These are phyloP conservation scores for Cheirogaleus medius DNA, from an alignment of 2,113 vertebrate genomes.

Conservation along the genomic window DNA sequence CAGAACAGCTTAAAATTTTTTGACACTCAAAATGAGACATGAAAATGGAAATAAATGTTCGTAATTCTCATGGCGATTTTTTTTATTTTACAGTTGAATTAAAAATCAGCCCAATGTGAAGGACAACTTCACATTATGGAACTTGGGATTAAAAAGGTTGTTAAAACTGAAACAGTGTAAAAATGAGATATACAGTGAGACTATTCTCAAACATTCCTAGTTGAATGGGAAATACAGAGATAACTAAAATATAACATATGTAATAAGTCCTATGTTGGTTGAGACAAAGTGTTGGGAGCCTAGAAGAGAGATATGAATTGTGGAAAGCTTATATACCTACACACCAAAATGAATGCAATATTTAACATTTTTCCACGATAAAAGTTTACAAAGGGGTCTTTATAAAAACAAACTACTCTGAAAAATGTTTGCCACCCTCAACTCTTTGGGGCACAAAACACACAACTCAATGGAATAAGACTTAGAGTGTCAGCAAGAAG, in stretches of 20 bases:
- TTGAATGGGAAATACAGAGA: not conserved
- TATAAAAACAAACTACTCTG: conserved; percentile 44
- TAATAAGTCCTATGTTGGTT: not conserved
- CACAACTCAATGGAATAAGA: not conserved
- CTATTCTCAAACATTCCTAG: not conserved
- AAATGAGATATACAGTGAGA: not conserved
- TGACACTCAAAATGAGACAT: conserved; percentile 22
- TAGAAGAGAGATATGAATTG: not conserved
- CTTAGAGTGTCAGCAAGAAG: not conserved
- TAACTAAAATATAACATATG: not conserved
- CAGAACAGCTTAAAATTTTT: not conserved
- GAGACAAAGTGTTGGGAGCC: not conserved
- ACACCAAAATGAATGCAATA: not conserved
- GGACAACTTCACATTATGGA: not conserved
- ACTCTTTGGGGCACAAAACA: not conserved
- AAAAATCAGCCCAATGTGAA: not conserved
- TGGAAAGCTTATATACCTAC: not conserved
- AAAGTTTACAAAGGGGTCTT: not conserved
- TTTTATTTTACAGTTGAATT: conserved; percentile 1
- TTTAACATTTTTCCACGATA: not conserved
- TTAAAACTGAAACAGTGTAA: not conserved
- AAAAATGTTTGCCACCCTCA: not conserved
- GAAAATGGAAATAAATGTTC: conserved; percentile 32
- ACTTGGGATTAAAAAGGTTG: not conserved
- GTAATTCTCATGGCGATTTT: not conserved